These are phyloP conservation scores for Paguma larvata DNA, from an alignment of 2,797 vertebrate species.

Conservation along the genomic window DNA sequence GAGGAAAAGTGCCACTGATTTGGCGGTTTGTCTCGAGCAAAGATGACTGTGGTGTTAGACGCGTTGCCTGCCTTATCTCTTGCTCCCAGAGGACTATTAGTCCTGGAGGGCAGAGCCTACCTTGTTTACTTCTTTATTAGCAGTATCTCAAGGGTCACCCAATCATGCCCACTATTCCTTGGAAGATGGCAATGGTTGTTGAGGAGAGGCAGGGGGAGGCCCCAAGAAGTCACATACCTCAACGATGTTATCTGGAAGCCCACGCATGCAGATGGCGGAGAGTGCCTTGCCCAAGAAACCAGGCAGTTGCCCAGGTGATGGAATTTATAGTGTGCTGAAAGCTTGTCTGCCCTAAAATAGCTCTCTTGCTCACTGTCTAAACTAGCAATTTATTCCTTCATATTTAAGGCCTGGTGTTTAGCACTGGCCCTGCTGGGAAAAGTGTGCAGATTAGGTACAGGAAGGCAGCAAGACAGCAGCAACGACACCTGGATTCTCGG, in stretches of 20 bases:
- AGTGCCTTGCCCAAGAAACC: conserved; percentile 64
- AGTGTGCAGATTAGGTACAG: background rate
- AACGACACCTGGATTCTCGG: background rate
- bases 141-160: background rate
- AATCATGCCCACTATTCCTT: background rate
- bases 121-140: background rate
- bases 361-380: conserved; percentile 59
- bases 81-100: background rate
- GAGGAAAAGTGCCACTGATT: background rate
- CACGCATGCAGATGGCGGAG: conserved; percentile 71
- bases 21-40: background rate
- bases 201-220: background rate
- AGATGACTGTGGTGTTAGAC: background rate
- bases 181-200: background rate
- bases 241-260: conserved; percentile 30
- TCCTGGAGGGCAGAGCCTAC: background rate
- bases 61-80: background rate
- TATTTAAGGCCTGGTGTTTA: conserved; percentile 31
- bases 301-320: conserved; percentile 82
- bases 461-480: background rate
- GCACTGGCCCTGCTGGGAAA: background rate
- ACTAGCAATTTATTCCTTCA: conserved; percentile 50
- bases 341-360: conserved; percentile 75
- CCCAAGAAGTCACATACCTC: background rate
- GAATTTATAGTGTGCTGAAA: conserved; percentile 62